phyloP scores from a whole-genome alignment of 2,113 vertebrate genomes.

The Callaeas wilsoni region DNA sequence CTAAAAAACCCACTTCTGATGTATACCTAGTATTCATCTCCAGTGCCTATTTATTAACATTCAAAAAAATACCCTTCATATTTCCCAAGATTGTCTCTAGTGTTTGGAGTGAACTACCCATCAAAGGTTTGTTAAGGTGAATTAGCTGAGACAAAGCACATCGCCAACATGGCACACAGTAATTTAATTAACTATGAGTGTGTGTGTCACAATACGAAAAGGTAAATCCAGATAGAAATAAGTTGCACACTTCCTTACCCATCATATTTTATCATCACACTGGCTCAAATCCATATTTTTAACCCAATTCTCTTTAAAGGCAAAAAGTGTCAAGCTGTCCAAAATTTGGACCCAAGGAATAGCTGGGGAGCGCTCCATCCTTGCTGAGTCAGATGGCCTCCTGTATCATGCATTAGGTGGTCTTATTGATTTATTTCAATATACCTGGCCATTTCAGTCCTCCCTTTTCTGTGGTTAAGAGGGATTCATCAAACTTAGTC shows the following conservation, averaged over 20 bases:
- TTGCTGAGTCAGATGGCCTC: not conserved
- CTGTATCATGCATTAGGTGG: not conserved
- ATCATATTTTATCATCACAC: not conserved
- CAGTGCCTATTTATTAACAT: not conserved
- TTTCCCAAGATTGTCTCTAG: not conserved
- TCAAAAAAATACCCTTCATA: not conserved
- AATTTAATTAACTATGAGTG: not conserved
- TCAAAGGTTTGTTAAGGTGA: not conserved
- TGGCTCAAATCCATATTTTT: not conserved
- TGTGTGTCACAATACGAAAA: not conserved
- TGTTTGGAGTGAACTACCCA: not conserved
- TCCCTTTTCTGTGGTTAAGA: not conserved
- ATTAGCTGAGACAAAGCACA: not conserved
- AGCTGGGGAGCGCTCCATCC: not conserved
- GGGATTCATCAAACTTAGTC: not conserved
- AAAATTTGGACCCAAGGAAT: not conserved
- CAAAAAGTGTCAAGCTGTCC: not conserved
- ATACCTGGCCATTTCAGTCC: not conserved
- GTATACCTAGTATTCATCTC: not conserved
- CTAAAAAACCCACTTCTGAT: not conserved
- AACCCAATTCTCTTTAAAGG: not conserved
- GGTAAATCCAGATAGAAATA: not conserved
- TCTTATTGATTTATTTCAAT: not conserved
- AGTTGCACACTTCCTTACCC: not conserved
- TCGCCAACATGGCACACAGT: not conserved